A percentile compares a stretch with the other conserved stretches of the same genome.
Evolutionary conservation across 2,888 invertebrate species (phyloP).

Genomic region (Scaptomyza flava): DNA sequence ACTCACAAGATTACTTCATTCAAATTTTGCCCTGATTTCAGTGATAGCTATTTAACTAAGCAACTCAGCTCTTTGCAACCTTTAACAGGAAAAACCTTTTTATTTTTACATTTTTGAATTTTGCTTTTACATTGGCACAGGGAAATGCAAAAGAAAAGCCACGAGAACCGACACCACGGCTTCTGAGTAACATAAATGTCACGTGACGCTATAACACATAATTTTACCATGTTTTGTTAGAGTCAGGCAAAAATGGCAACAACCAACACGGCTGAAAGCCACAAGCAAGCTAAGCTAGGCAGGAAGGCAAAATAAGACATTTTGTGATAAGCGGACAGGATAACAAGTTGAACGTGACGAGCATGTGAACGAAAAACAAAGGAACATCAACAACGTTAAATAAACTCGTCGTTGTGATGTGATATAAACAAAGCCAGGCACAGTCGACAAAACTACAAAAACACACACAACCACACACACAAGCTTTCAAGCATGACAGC

Average conservation of each 20-base stretch:
- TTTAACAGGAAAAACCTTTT: conserved; percentile 12
- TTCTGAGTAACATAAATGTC: conserved; percentile 66
- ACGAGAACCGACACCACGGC: conserved; percentile 34
- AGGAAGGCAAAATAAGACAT: conserved; percentile 62
- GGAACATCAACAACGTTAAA: conserved; percentile 23
- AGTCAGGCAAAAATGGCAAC: conserved; percentile 9
- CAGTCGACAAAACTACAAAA: conserved; percentile 47
- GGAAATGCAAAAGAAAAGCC: conserved; percentile 16
- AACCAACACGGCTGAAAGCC: conserved; percentile 59
- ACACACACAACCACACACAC: background rate
- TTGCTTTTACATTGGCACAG: background rate
- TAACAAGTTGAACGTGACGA: conserved; percentile 71
- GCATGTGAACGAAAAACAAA: conserved; percentile 44
- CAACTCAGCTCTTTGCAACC: conserved; percentile 11
- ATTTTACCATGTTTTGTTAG: conserved; percentile 49
- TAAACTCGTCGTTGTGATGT: conserved; percentile 46
- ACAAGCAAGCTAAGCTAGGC: conserved; percentile 26
- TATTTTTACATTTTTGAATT: conserved; percentile 1
- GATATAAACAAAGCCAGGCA: conserved; percentile 61
- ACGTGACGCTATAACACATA: conserved; percentile 67
- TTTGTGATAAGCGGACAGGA: conserved; percentile 68
- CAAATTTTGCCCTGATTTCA: conserved; percentile 35
- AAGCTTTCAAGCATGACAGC: conserved; percentile 44
- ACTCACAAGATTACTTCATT: conserved; percentile 26
- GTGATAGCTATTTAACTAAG: conserved; percentile 28